Base-by-base conservation (phyloP, 1,140 invertebrate species). In the Drosophila sechellia region DNA sequence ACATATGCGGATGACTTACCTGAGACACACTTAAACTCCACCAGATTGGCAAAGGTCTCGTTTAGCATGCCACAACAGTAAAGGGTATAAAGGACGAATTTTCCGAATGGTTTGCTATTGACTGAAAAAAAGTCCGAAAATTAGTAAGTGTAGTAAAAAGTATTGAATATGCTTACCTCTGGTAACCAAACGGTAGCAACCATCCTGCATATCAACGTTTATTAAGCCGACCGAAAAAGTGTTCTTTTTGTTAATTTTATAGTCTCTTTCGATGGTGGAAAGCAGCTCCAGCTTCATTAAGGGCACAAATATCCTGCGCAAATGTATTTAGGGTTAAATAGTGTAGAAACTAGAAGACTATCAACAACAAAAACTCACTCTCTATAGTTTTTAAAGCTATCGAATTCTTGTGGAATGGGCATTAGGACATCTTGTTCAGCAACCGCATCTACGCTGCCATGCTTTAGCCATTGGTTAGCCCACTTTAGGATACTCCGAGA, bases 261-360 rank as follows among this genome's bases (percentile, higher is more conserved):
- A 85, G 31, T 78, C 71, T 12, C 73, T 72, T 15, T 91, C 83
- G 5, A 91, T 72, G 22, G 65, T 71, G 15, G 78, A 64, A 2
- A 91, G 37, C 11, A 90, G 52, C 31, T 92, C 91, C 4, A 92
- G 45, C 56, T 87, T 91, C 71, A 92, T 91, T 0, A 92, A 49
- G 0, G 91, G 85, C 13, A 85, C 54, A 39, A 92, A 45, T 2
- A 57, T 91, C 1, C 91, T 92, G 11, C 31, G 35, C n/a, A 17
- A 22, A 6, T n/a, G 3, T 3, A 27, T 11, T 34, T 35, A 49
- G 34, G 15, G 4, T 12, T 8, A 50, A 50, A 2, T 2, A 10
- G 3, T 4, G 2, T 4, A 17, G 5, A 27, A 2, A 2, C 2
- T 45, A 13, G 34, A 4, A 31, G 17, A 3, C 20, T 1, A 3